phyloP scores from a whole-genome alignment of 2,797 vertebrate genomes.

The Channallabes apus region DNA sequence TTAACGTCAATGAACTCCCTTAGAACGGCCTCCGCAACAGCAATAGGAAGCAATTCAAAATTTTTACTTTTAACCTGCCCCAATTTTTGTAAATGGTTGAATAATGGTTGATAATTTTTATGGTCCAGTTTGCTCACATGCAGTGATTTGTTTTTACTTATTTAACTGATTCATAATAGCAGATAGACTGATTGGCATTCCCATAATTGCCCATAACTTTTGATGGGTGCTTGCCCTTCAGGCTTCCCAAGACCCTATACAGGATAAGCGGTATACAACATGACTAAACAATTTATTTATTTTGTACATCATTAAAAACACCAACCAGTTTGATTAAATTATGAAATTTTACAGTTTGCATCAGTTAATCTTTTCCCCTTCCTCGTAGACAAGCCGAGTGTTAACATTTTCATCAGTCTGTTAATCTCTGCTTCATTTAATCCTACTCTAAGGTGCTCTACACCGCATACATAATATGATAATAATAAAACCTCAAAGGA shows the following conservation, averaged over 20 bases:
- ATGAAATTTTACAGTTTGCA: not conserved
- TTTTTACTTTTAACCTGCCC: too few relatives aligned
- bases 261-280: too few relatives aligned
- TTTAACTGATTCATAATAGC: not conserved
- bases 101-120: not conserved
- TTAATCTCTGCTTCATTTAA: constrained; percentile 22
- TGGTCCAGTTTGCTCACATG: not conserved
- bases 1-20: not conserved
- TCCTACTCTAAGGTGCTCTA: constrained; percentile 23
- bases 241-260: too few relatives aligned
- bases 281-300: not conserved
- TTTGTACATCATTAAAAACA: not conserved
- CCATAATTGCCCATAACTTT: too few relatives aligned
- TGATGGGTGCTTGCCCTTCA: too few relatives aligned
- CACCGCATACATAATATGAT: constrained; percentile 16
- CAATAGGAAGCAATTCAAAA: not conserved
- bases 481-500: constrained; percentile 13
- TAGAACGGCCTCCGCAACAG: not conserved
- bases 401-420: constrained; percentile 37
- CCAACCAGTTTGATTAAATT: not conserved
- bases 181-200: too few relatives aligned
- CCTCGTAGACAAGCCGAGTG: constrained; percentile 17
- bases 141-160: not conserved
- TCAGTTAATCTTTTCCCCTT: constrained; percentile 17
- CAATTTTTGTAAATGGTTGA: not conserved